Conservation (phyloP, 2,113 vertebrate species). For the Pteropus alecto region DNA sequence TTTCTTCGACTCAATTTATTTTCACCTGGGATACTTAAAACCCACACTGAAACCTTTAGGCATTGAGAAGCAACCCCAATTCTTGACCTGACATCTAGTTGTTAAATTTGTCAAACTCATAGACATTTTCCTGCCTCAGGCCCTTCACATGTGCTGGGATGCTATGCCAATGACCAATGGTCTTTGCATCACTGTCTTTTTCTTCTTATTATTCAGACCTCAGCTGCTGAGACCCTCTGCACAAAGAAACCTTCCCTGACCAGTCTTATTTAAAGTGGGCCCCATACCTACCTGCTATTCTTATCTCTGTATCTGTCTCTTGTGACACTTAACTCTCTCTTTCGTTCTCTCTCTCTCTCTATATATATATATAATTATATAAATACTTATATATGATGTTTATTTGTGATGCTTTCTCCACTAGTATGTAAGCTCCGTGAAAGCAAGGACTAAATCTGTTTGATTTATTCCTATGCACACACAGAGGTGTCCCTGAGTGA, state of each 20-base stretch:
- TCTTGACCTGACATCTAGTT: neutral
- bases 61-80: neutral
- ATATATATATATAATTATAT: neutral
- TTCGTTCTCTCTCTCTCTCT: neutral
- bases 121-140: neutral
- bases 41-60: neutral
- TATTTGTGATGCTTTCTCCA: neutral
- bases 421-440: neutral
- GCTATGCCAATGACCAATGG: no score
- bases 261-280: neutral
- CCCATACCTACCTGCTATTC: neutral
- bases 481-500: neutral
- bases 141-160: fast-evolving
- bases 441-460: neutral
- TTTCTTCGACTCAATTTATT: neutral
- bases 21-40: neutral
- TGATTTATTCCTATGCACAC: neutral
- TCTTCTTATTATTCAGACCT: neutral
- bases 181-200: neutral
- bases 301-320: neutral
- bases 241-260: neutral
- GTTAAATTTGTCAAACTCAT: neutral
- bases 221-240: neutral
- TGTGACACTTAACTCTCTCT: neutral
- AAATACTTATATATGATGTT: neutral